Evolutionary conservation across 2,888 invertebrate genomes (phyloP), one percentile per base, ranked within the genome.

Genomic region (Punctoribates punctum): DNA sequence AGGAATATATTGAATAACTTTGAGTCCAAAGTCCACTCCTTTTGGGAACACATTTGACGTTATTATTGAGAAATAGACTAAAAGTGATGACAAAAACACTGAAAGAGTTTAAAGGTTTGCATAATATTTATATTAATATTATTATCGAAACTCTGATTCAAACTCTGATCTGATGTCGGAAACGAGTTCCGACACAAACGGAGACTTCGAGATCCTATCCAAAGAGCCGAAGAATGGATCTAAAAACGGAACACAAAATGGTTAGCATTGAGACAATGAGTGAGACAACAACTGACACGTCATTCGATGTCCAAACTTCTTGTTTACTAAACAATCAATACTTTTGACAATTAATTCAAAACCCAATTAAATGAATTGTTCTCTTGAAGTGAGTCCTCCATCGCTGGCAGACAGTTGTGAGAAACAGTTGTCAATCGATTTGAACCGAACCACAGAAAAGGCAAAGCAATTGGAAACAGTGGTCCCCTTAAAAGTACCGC

Each of bases 191-290:
- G 79, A 79, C 25, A 78, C 77, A 3, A 79, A 79, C 75, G 79
- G 78, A 27, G 78, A 78, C 38, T 79, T 79, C 73, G 78, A 79
- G 77, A 78, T 79, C 76, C 73, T 79, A 15, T 73, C 70, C 62
- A 77, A 78, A 42, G 73, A 73, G 2, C 2, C 46, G 17, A 51
- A 27, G 13, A 51, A 51, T 48, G 73, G 73, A 1, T 27, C 25
- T 17, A 51, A 51, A 27, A 23, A 34, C 13, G 11, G 13, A 13
- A 27, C 65, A 65, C 2, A 11, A n/a, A 38, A 65, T 65, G 46
- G 23, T 34, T 70, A 29, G 70, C 17, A 20, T 23, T n/a, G 23
- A 46, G 29, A 70, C 48, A 73, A 73, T 38, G 4, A 48, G 20
- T 27, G 48, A 42, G 11, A n/a, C n/a, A 25, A 46, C n/a, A 25